Evolutionary conservation across 2,113 vertebrate species (phyloP).

Genomic region (Halichoeres trimaculatus): DNA sequence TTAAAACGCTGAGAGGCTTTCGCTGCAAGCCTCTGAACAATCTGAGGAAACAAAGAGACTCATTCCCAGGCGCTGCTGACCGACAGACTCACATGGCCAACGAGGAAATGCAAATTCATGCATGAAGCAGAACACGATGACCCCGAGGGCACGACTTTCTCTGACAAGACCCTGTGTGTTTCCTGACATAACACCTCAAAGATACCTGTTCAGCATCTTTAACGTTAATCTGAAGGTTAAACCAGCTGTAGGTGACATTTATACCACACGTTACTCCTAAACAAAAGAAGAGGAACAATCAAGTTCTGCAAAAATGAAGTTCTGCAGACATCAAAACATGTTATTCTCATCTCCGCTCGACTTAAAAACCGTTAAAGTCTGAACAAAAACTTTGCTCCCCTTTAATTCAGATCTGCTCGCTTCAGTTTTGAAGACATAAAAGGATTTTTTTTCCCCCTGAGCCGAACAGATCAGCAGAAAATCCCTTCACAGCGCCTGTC

Average conservation of each 20-base stretch:
- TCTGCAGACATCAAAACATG: too few relatives aligned
- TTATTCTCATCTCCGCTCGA: too few relatives aligned
- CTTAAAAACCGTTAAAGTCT: background rate
- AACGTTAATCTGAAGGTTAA: background rate
- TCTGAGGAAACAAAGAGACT: background rate
- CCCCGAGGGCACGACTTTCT: conserved; percentile 5
- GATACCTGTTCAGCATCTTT: background rate
- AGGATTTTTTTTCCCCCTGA: background rate
- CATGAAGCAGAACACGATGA: conserved; percentile 44
- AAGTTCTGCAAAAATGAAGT: background rate
- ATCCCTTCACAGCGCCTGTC: background rate
- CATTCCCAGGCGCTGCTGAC: conserved; percentile 9
- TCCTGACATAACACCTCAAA: background rate
- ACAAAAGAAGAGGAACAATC: background rate
- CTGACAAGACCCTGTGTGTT: conserved; percentile 3
- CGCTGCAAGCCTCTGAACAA: background rate
- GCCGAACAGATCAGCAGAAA: background rate
- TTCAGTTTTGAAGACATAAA: background rate
- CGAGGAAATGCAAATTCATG: conserved; percentile 46
- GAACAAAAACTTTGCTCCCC: background rate
- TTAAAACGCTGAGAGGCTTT: background rate
- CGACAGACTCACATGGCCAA: conserved; percentile 1
- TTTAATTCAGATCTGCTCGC: background rate
- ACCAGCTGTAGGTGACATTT: background rate
- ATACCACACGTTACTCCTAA: background rate